Evolutionary conservation across 2,113 vertebrate species (phyloP).

Genomic region (Psephotus haematonotus): DNA sequence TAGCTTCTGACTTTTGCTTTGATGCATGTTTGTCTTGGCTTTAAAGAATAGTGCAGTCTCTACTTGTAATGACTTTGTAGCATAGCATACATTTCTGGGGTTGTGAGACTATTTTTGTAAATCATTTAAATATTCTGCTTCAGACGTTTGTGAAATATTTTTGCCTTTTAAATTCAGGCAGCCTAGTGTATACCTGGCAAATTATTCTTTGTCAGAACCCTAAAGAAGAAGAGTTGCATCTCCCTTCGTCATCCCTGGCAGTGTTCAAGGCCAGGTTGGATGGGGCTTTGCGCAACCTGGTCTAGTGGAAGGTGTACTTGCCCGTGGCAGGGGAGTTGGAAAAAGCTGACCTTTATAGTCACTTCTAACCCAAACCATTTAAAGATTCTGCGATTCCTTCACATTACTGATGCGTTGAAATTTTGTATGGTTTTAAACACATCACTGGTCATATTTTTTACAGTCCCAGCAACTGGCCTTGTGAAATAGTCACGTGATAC

Average conservation of each 20-base stretch:
- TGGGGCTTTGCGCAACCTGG: no score
- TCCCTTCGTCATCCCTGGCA: background rate
- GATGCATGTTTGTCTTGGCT: background rate
- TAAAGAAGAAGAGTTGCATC: background rate
- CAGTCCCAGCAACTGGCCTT: background rate
- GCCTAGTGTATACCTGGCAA: background rate
- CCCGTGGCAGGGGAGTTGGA: background rate
- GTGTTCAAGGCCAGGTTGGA: no score
- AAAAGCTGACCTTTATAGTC: background rate
- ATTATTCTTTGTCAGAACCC: background rate
- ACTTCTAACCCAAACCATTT: background rate
- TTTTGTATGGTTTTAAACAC: background rate
- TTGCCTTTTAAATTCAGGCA: background rate
- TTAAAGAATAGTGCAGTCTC: background rate
- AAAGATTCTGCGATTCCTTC: background rate
- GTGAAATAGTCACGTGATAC: background rate
- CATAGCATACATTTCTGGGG: background rate
- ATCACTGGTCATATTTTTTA: background rate
- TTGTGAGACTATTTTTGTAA: background rate
- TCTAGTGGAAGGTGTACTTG: background rate
- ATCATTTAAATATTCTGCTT: background rate
- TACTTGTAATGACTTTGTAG: background rate
- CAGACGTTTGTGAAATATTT: background rate
- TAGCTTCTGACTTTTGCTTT: background rate
- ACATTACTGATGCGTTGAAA: background rate